Evolutionary conservation across 2,888 invertebrate species (phyloP), one percentile per base, ranked within the genome.

Genomic region (Phengaris arion): DNA sequence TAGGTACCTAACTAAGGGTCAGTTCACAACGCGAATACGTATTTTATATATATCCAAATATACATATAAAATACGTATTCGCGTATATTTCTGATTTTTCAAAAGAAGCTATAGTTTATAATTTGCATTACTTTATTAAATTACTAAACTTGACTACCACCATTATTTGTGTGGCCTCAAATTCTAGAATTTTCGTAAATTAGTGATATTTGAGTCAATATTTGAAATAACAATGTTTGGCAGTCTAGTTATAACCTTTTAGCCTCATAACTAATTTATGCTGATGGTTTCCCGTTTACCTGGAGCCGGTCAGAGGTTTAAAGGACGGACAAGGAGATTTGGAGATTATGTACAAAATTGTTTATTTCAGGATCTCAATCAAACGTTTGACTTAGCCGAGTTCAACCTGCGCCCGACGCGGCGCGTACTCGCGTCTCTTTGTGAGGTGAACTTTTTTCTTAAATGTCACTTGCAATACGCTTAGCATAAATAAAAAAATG

Each of bases 261-360:
- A 64, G 35, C 35, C 64, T 64, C 35, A 64, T 13, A 64, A 64
- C 35, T 12, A 64, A 45, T 64, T 64, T 64, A 64, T 64, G 64
- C 64, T 7, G 64, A 64, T 64, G 35, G 64, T 64, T 64, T 64
- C 64, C 35, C 64, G 64, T 64, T 64, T 45, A 45, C 12, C 13
- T 13, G 2, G 7, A 35, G 35, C 55, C 35, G 35, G 64, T 45
- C 35, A 15, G 22, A 12, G 35, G 6, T 35, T 45, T 64, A 35
- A 45, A 64, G 35, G 64, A 13, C 10, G 64, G 35, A 45, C 64
- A 64, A 35, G 64, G 12, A 6, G 4, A 64, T 64, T 45, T 45
- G 64, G 12, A 64, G 64, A 64, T 64, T 64, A 45, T 45, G 64
- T 64, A 64, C 59, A 59, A 22, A 59, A 22, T 59, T 59, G 59